Evolutionary conservation across 2,888 invertebrate genomes (phyloP), one percentile per base, ranked within the genome.

Genomic region (Chouioia cunea): DNA sequence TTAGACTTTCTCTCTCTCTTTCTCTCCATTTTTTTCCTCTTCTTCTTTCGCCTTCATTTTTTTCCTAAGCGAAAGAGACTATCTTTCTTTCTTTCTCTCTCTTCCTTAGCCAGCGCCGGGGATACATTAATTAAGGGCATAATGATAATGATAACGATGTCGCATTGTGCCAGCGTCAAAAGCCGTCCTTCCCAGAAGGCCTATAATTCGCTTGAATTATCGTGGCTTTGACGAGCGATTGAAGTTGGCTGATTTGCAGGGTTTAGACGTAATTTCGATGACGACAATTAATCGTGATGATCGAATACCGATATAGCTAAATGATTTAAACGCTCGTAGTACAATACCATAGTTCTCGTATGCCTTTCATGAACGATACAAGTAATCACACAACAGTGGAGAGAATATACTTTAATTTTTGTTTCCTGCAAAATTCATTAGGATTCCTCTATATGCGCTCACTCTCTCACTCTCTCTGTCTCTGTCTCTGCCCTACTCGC

Each of bases 341-440:
- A 2, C 46, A 10, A 6, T 6, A 6, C 36, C 36, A 12, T 12
- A 36, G 36, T 10, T 36, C n/a, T 48, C 46, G 27, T 36, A 59
- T 53, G 57, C 23, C 64, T n/a, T 64, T 36, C 58, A 57, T 36
- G 59, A 50, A 62, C 58, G 66, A 16, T 20, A n/a, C 59, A 57
- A 62, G 66, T 66, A 57, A 71, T 71, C 46, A 22, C 18, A 48
- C 56, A 10, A 27, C 16, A 52, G 48, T 48, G 43, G 50, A 56
- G 52, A 16, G 20, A 53, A 18, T 20, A 57, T 54, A 71, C 71
- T 71, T 71, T 71, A 65, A 66, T 71, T 66, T 71, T 52, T 62
- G 60, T 4, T 52, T 23, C 6, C 65, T 65, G 56, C 62, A 57
- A 70, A 65, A 66, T 71, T 71, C 71, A 71, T 71, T 71, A 71